Conservation (phyloP, 1,140 invertebrate species). For the Leptinotarsa defecta region DNA sequence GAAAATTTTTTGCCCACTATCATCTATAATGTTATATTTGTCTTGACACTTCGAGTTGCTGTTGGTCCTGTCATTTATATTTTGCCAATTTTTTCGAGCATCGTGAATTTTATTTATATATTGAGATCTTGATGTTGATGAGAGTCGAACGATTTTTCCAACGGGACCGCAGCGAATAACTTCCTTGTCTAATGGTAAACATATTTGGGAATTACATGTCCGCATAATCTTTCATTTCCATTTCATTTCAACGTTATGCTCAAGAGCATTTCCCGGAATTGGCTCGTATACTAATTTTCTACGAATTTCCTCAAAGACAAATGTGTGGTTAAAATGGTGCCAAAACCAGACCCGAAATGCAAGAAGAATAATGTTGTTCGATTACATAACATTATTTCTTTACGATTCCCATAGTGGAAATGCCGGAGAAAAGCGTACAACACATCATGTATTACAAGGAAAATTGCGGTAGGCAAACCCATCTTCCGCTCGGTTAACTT, state of each 20-base stretch:
- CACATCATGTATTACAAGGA: slow-evolving; percentile 27
- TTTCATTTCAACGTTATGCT: background rate
- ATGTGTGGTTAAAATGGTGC: slow-evolving; percentile 20
- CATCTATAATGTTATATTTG: too few species aligned
- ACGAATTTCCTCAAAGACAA: slow-evolving; percentile 18
- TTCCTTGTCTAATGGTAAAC: too few species aligned
- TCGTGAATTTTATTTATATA: too few species aligned
- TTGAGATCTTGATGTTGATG: too few species aligned
- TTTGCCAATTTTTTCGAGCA: too few species aligned
- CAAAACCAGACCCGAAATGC: slow-evolving; percentile 22
- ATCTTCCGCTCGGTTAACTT: slow-evolving; percentile 27
- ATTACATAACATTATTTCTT: slow-evolving; percentile 29
- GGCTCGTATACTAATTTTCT: slow-evolving; percentile 23
- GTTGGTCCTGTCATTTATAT: too few species aligned
- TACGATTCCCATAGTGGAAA: slow-evolving; percentile 14
- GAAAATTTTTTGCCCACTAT: too few species aligned
- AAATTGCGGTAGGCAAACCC: slow-evolving; percentile 25
- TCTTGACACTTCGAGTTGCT: too few species aligned
- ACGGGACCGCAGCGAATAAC: too few species aligned
- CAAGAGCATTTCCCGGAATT: slow-evolving; percentile 3
- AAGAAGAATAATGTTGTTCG: slow-evolving; percentile 22
- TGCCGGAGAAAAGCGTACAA: slow-evolving; percentile 12
- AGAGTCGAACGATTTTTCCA: too few species aligned
- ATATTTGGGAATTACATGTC: background rate
- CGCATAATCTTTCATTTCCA: slow-evolving; percentile 12